These are phyloP conservation scores for Luperina nickerlii DNA, from an alignment of 2,888 invertebrate species.

Conservation along the genomic window DNA sequence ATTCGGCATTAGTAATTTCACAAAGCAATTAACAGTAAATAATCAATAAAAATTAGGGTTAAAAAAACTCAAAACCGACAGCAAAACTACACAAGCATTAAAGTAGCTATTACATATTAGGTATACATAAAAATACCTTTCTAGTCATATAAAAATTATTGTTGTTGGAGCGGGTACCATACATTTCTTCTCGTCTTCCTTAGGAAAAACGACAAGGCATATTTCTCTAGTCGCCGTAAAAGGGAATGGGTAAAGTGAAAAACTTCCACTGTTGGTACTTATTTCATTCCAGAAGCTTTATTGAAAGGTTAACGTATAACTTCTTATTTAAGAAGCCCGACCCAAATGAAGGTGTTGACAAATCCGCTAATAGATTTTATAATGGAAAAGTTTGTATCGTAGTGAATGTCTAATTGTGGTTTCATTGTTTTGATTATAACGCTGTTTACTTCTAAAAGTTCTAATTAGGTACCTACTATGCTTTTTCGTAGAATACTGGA, in stretches of 20 bases:
- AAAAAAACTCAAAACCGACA: no score
- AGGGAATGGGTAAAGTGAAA: not conserved
- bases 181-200: no score
- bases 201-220: not conserved
- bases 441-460: constrained; percentile 1
- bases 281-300: constrained; percentile 23
- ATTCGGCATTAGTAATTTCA: no score
- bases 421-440: not conserved
- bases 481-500: not conserved
- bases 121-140: no score
- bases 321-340: not conserved
- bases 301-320: constrained; percentile 15
- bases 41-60: no score
- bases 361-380: constrained; percentile 28
- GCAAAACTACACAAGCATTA: no score
- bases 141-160: no score
- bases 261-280: constrained; percentile 15
- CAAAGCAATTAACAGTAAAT: no score
- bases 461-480: not conserved
- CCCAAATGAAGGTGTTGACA: constrained; percentile 1
- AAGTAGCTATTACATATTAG: no score
- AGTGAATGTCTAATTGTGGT: constrained; percentile 6
- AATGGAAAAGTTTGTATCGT: not conserved
- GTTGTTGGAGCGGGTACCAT: no score
- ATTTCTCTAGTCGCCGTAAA: constrained; percentile 3